These are phyloP conservation scores for Drosophila pallidifrons DNA, from an alignment of 1,140 invertebrate genomes.

Conservation along the genomic window DNA sequence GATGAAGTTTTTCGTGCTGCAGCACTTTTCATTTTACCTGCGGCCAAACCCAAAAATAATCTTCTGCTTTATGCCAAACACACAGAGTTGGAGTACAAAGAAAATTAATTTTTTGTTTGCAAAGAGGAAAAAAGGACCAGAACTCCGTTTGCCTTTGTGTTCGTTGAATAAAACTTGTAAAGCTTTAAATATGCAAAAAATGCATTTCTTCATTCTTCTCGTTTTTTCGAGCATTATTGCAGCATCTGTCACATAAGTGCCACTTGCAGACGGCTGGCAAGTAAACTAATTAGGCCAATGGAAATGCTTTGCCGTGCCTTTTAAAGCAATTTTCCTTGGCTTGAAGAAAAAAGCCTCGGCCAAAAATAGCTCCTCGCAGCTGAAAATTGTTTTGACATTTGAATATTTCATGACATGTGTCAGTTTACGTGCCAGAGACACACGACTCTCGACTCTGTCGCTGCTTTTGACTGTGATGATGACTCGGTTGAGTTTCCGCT, in stretches of 20 bases:
- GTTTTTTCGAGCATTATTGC: background rate
- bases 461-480: background rate
- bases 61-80: slow-evolving; percentile 19
- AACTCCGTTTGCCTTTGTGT: slow-evolving; percentile 7
- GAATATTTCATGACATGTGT: slow-evolving; percentile 56
- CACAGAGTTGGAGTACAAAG: slow-evolving; percentile 5
- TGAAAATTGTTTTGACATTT: slow-evolving; percentile 24
- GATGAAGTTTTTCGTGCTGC: slow-evolving; percentile 30
- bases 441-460: too few relatives aligned
- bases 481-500: background rate
- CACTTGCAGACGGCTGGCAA: slow-evolving; percentile 17
- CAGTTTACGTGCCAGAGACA: slow-evolving; percentile 40
- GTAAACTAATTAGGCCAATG: slow-evolving; percentile 45
- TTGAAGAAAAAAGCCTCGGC: slow-evolving; percentile 8
- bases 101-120: slow-evolving; percentile 32
- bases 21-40: slow-evolving; percentile 20
- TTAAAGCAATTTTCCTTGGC: slow-evolving; percentile 6
- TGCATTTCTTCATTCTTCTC: background rate
- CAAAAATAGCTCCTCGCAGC: slow-evolving; percentile 24
- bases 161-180: slow-evolving; percentile 8
- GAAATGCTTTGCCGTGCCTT: background rate
- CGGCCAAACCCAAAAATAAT: slow-evolving; percentile 34
- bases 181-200: slow-evolving; percentile 13
- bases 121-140: background rate
- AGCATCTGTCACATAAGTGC: slow-evolving; percentile 28